Conservation (phyloP, 2,888 invertebrate species). For the Perizoma affinitatum region DNA sequence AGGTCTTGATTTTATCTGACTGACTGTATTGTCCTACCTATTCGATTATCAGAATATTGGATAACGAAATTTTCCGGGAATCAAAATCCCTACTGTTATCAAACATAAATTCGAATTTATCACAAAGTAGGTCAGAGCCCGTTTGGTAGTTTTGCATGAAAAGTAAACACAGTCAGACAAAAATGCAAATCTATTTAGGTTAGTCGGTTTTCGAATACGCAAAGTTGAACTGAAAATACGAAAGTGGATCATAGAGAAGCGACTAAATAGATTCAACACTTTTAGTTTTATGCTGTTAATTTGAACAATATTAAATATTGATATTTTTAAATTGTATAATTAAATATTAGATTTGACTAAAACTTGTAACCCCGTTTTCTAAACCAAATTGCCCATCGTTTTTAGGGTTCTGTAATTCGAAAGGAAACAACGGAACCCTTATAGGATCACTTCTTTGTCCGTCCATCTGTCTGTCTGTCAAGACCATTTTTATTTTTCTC, state of each 20-base stretch:
- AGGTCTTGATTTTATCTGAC: slow-evolving; percentile 46
- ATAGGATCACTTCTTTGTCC: too few species aligned
- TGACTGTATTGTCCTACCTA: slow-evolving; percentile 13
- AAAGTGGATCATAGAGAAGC: slow-evolving; percentile 7
- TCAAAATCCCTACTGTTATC: background rate
- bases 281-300: too few species aligned
- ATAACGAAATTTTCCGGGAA: background rate
- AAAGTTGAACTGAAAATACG: slow-evolving; percentile 20
- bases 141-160: slow-evolving; percentile 21
- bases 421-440: too few species aligned
- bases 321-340: too few species aligned
- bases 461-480: too few species aligned
- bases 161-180: slow-evolving; percentile 24
- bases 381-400: too few species aligned
- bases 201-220: slow-evolving; percentile 29
- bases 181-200: slow-evolving; percentile 34
- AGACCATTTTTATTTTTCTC: too few species aligned
- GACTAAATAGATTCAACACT: background rate
- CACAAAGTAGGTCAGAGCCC: slow-evolving; percentile 19
- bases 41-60: too few species aligned
- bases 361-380: too few species aligned
- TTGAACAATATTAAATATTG: too few species aligned
- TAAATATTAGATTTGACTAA: too few species aligned
- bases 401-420: too few species aligned
- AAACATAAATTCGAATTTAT: slow-evolving; percentile 2